Conservation (phyloP, 2,888 invertebrate genomes). For the Alloscopus bannaensis region DNA sequence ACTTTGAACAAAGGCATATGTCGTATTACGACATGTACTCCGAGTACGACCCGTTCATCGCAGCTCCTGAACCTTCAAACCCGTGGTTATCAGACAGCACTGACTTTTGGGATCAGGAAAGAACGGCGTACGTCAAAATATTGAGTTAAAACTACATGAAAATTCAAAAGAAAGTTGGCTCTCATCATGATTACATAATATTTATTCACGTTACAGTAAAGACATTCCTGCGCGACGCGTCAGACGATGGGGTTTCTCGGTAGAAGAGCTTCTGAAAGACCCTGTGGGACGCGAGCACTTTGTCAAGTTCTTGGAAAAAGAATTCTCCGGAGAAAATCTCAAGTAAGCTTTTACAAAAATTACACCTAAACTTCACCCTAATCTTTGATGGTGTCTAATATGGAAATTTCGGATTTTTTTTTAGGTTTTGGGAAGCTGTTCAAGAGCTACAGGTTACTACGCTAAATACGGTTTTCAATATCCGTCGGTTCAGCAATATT, state of each 20-base stretch:
- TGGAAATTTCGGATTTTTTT: too few species aligned
- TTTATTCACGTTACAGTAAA: constrained; percentile 79
- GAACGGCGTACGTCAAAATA: constrained; percentile 82
- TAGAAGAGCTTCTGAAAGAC: constrained; percentile 95
- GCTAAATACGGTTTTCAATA: too few species aligned
- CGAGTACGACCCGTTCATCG: constrained; percentile 97
- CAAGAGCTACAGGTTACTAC: constrained; percentile 95
- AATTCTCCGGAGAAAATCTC: constrained; percentile 98
- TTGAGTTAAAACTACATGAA: constrained; percentile 10
- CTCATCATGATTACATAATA: not conserved
- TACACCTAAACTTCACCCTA: not conserved
- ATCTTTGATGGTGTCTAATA: too few species aligned
- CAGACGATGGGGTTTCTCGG: constrained; percentile 97
- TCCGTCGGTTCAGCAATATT: too few species aligned
- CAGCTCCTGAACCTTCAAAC: constrained; percentile 94
- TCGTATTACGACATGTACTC: constrained; percentile 96
- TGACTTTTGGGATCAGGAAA: constrained; percentile 98
- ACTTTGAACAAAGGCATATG: constrained; percentile 90
- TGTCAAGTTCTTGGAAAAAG: constrained; percentile 95
- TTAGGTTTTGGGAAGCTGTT: constrained; percentile 95
- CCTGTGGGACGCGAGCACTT: constrained; percentile 98
- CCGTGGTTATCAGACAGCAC: constrained; percentile 97
- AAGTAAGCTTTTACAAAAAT: constrained; percentile 79
- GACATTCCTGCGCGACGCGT: constrained; percentile 95
- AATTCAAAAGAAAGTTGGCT: not conserved